Evolutionary conservation across 2,888 invertebrate species (phyloP).

Genomic region (Drosophila mulleri): DNA sequence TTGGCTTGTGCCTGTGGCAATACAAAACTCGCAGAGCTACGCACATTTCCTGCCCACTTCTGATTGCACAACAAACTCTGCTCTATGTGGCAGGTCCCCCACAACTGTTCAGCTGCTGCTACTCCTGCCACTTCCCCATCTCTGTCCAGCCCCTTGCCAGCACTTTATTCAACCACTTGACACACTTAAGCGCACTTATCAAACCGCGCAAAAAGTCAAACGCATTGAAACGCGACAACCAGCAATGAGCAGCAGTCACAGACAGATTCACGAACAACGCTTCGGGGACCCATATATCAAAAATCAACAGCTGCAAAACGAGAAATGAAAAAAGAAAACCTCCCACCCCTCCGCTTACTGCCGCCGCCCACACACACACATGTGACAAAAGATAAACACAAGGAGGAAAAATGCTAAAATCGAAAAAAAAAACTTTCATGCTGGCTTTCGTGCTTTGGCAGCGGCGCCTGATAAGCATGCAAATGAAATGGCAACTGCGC

Average conservation of each 20-base stretch:
- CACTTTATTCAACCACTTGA: constrained; percentile 52
- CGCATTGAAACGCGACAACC: constrained; percentile 71
- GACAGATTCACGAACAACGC: constrained; percentile 66
- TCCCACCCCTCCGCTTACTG: constrained; percentile 1
- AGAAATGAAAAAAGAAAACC: constrained; percentile 4
- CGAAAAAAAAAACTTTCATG: constrained; percentile 63
- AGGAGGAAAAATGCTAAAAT: constrained; percentile 58
- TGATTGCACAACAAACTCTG: constrained; percentile 62
- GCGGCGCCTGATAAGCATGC: constrained; percentile 72
- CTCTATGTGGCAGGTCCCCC: not conserved
- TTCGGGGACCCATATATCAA: constrained; percentile 75
- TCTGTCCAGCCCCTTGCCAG: constrained; percentile 3
- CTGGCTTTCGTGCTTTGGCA: constrained; percentile 58
- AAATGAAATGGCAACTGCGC: constrained; percentile 64
- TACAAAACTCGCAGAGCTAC: constrained; percentile 48
- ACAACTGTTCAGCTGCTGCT: no score
- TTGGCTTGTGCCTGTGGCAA: constrained; percentile 52
- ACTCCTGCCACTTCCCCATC: not conserved
- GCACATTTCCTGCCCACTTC: constrained; percentile 67
- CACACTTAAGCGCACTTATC: constrained; percentile 67
- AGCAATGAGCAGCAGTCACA: constrained; percentile 61
- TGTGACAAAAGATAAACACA: constrained; percentile 76
- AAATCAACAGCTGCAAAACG: constrained; percentile 70
- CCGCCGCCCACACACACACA: constrained; percentile 50
- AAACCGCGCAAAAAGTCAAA: constrained; percentile 69